phyloP scores from a whole-genome alignment of 2,797 vertebrate genomes.

The Cygnus olor region DNA sequence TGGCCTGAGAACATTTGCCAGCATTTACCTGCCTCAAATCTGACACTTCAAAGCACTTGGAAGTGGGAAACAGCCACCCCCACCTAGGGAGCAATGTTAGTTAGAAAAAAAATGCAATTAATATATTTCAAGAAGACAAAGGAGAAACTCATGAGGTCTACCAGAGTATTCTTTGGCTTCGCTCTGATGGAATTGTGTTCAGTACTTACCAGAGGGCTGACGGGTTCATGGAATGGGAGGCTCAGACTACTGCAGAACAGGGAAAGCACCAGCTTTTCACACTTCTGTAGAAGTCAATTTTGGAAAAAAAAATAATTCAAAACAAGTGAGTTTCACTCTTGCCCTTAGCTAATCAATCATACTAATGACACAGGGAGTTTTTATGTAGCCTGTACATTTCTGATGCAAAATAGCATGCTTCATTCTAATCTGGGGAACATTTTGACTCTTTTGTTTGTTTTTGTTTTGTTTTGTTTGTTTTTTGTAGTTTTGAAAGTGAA shows the following conservation, averaged over 20 bases:
- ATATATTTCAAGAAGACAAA: background rate
- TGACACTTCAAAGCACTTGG: background rate
- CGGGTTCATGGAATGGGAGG: conserved; percentile 95
- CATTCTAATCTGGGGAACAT: fast-evolving
- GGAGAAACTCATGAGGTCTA: background rate
- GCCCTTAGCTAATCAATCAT: background rate
- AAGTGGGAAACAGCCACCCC: background rate
- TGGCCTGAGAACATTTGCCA: background rate
- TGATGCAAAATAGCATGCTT: background rate
- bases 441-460: background rate
- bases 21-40: background rate
- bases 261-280: conserved; percentile 92
- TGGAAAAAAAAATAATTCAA: conserved; percentile 3
- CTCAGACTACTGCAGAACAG: conserved; percentile 93
- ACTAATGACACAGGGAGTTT: background rate
- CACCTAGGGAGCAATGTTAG: background rate
- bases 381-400: background rate
- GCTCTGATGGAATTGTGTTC: fast-evolving
- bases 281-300: conserved; percentile 85
- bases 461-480: background rate
- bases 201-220: conserved; percentile 93
- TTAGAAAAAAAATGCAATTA: background rate
- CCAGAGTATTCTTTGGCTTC: background rate
- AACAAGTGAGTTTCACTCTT: background rate
- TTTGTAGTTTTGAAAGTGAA: background rate